Evolutionary conservation across 2,113 vertebrate species (phyloP), one percentile per base, ranked within the genome.

Genomic region (Garra rufa): DNA sequence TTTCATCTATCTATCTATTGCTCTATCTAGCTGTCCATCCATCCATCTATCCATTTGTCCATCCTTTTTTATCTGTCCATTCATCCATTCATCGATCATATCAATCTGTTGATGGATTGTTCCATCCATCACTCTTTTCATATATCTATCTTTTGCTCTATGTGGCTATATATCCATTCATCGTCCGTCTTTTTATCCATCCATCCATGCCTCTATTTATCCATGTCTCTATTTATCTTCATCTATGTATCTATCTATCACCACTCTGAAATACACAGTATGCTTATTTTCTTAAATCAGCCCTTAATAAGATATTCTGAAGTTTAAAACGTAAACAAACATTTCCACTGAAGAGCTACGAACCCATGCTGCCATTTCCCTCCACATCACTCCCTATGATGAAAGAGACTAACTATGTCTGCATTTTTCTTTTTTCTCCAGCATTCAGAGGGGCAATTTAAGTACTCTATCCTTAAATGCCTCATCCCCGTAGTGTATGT

Each of bases 381-480:
- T 77, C 11, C 50, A 24, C 55, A 9, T 61, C 55, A 61, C 52
- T 44, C 13, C 15, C 76, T n/a, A 4, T 79, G 13, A 61, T 79
- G 14, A 44, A 61, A 63, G 13, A 61, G 38, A 1, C 55, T 44
- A 43, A 61, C 55, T 24, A 61, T 63, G 34, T 26, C n/a, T 79
- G 38, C 55, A 63, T 17, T 63, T 78, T 26, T 17, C 19, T 44
- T 13, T 28, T 44, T 63, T 44, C 13, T 78, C n/a, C 9, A 44
- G 34, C 14, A 3, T 78, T 41, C 38, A 78, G 76, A 78, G 14
- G n/a, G 14, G 38, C 76, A 78, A 44, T 78, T 78, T 79, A 61
- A 63, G 41, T 19, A 55, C 11, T 41, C 13, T 41, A 55, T 69
- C 65, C 30, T 52, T 38, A 38, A 82, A 50, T 41, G 28, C 1